Base-by-base conservation (phyloP, 2,888 invertebrate species). In the Drosophila colorata region DNA sequence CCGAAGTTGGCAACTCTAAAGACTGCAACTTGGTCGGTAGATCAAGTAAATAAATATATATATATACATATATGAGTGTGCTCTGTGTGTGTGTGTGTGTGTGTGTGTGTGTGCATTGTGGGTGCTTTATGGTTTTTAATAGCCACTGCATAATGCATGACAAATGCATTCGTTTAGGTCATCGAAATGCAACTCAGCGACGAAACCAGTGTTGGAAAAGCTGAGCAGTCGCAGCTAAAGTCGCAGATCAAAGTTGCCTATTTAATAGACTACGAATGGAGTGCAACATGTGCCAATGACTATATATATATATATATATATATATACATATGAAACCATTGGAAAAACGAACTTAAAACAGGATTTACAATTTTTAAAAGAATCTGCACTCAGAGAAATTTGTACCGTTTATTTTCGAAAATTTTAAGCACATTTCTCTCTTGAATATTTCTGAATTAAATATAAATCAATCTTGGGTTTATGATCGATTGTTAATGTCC, bases 81-180 rank as follows among this genome's bases (percentile, higher is more conserved):
- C 25, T 8, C 25, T 11, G 11, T 3, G 11, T 31, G 4, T 11
- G 11, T 37, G 9, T 41, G 7, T 60, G 13, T 41, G 41, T 52
- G 33, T 23, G 11, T 37, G 9, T 41, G 7, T 60, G 13, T 41
- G 41, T 52, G 33, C 20, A 59, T 25, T 63, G 59, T 74, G 77
- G 59, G 44, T 70, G 57, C 70, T 63, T 69, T 63, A 80, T 83
- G 81, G 52, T 33, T 77, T 76, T 77, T 70, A 78, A 78, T 80
- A 58, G 67, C 63, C 59, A 37, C 56, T 74, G 74, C 77, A 83
- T 83, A 80, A 77, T 83, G 84, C 80, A 83, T 83, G 80, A 20
- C 63, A 73, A 75, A 59, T 69, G 60, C 56, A 68, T 51, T 48
- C 57, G 60, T 14, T 47, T 48, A 40, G 60, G 66, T 63, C 69